Percentiles rank a stretch among this genome's conserved stretches.
Conservation (phyloP, 2,113 vertebrate genomes). For the Syrmaticus mikado region DNA sequence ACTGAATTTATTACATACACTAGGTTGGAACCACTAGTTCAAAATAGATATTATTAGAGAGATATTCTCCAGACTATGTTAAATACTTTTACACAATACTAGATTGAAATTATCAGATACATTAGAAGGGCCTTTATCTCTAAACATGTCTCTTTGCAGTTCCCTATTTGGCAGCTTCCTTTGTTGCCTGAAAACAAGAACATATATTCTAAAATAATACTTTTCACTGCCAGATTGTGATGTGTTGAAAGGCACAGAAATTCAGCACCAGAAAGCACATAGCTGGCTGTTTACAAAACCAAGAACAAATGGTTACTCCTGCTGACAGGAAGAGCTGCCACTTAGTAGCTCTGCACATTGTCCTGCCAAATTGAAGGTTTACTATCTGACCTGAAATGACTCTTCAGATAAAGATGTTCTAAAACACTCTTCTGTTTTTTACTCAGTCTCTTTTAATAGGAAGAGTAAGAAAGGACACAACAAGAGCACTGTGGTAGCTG, state of each 20-base stretch:
- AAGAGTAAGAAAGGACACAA: neutral
- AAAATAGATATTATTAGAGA: neutral
- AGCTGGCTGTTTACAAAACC: neutral
- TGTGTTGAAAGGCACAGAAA: neutral
- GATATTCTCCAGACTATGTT: neutral
- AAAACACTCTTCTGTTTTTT: neutral
- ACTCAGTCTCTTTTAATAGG: neutral
- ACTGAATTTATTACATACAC: neutral
- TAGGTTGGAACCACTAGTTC: neutral
- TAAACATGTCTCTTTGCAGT: neutral
- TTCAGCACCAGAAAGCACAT: neutral
- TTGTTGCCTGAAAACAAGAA: neutral
- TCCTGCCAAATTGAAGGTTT: neutral
- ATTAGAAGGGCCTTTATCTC: neutral
- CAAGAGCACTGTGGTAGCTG: neutral
- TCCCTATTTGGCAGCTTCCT: neutral
- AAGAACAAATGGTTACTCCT: neutral
- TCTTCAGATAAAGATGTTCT: neutral
- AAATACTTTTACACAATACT: neutral
- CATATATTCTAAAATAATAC: neutral
- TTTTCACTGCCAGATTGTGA: neutral
- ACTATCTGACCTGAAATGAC: neutral
- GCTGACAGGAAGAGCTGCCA: neutral
- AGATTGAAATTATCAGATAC: neutral
- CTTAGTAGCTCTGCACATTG: neutral